These are phyloP conservation scores for Mustela nigripes DNA, from an alignment of 2,113 vertebrate genomes.

Conservation along the genomic window DNA sequence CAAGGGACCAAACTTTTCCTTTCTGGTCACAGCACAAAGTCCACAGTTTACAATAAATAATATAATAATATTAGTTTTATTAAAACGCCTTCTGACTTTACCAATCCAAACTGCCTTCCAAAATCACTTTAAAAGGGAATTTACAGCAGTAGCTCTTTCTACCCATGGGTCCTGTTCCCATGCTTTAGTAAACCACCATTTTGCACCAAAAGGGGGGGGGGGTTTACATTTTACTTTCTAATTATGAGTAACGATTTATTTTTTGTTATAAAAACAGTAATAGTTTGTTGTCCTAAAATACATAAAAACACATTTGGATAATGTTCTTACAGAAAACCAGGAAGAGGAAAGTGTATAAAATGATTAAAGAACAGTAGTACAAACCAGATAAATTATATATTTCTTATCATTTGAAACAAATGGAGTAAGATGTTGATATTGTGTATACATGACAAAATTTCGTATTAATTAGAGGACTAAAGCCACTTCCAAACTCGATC, in stretches of 20 bases:
- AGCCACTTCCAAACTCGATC: not conserved
- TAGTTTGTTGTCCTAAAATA: not conserved
- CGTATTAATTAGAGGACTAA: not conserved
- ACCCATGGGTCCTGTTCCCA: too few species aligned
- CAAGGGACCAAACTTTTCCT: not conserved
- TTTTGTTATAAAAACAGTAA: not conserved
- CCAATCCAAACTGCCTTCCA: conserved; percentile 8
- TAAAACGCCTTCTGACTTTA: not conserved
- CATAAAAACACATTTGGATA: conserved; percentile 29
- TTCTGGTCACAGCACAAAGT: not conserved
- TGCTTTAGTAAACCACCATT: too few species aligned
- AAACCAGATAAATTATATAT: not conserved
- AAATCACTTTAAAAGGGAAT: not conserved
- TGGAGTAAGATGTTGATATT: not conserved
- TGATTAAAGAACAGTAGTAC: not conserved
- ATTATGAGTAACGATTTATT: not conserved
- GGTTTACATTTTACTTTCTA: conserved; percentile 49
- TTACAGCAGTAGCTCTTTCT: not conserved
- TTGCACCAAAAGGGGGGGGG: too few species aligned
- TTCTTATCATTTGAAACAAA: not conserved
- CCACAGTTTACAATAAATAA: not conserved
- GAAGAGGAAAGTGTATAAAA: not conserved
- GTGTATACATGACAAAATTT: not conserved
- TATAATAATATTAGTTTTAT: not conserved
- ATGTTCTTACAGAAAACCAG: conserved; percentile 1